Conservation (phyloP, 2,113 vertebrate genomes). For the Anhinga anhinga region DNA sequence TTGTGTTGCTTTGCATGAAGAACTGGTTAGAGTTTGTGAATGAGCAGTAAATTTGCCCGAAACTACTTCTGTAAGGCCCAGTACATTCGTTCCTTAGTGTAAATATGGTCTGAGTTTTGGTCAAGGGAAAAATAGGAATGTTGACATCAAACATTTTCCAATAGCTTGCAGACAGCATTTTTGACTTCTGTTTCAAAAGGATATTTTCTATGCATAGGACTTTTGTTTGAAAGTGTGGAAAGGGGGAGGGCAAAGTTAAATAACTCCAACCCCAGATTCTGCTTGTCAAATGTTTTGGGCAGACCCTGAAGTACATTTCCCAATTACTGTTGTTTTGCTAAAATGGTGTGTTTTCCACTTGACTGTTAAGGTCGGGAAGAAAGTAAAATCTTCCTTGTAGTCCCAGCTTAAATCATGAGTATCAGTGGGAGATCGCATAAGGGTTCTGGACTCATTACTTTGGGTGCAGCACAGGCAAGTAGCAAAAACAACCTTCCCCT, state of each 20-base stretch:
- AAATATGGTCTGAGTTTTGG: background rate
- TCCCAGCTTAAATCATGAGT: background rate
- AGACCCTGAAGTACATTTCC: background rate
- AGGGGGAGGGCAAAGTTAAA: background rate
- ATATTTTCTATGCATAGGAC: background rate
- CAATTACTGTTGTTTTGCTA: background rate
- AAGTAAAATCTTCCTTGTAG: background rate
- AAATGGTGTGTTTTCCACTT: background rate
- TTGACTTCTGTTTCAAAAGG: background rate
- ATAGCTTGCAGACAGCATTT: background rate
- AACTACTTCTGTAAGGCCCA: background rate
- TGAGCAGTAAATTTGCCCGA: background rate
- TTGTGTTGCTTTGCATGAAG: background rate
- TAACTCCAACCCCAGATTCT: background rate
- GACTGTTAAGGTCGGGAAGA: background rate
- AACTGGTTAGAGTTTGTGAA: background rate
- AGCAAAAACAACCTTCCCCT: conserved; percentile 50
- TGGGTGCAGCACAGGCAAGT: conserved; percentile 36
- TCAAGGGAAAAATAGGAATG: background rate
- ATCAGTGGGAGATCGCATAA: conserved; percentile 12
- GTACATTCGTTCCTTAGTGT: background rate
- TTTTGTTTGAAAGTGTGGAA: background rate
- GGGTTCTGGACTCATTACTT: conserved; percentile 30
- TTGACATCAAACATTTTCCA: background rate
- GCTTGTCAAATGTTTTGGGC: background rate